Evolutionary conservation across 2,113 vertebrate species (phyloP), one percentile per base, ranked within the genome.

Genomic region (Chauna torquata): DNA sequence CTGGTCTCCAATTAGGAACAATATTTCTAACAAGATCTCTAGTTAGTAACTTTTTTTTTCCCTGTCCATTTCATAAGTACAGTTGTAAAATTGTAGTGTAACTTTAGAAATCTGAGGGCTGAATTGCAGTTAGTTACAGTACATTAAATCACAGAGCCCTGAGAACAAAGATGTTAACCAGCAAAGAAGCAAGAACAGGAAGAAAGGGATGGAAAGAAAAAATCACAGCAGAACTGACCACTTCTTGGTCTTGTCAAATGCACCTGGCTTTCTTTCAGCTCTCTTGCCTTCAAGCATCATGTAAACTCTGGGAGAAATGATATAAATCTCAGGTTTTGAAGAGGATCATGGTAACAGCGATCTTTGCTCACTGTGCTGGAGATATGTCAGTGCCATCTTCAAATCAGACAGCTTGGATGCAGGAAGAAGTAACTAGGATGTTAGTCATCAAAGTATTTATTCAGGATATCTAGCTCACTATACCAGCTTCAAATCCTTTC

Each of bases 1-100:
- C 52, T 49, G 28, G 59, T 87, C 91, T 95, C 90, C 90, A 96
- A 94, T 97, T 97, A 97, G 92, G 74, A 81, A 14, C 40, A 32
- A 47, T 50, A 72, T 86, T 96, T 96, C 94, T 92, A 83, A 95
- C 32, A 36, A 34, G 34, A 61, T 58, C 38, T 64, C 28, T 89
- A 78, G 40, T 91, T 92, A 91, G 75, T 52, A 90, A 74, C 80
- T 45, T 57, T 59, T 19, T 3, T 10, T 27, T 15, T 15, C 69
- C 13, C 65, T 87, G 36, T 27, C 82, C 87, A 72, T 95, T 95
- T 92, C 44, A 44, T 93, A 94, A 87, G 45, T 82, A 40, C 49
- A 77, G 68, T 64, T 16, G 1, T 77, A 74, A 86, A 95, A 93
- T 28, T 87, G 88, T 36, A 58, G 57, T 50, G 62, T 44, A 88